Base-by-base conservation (phyloP, 2,797 vertebrate genomes). In the Sebastolobus alascanus region DNA sequence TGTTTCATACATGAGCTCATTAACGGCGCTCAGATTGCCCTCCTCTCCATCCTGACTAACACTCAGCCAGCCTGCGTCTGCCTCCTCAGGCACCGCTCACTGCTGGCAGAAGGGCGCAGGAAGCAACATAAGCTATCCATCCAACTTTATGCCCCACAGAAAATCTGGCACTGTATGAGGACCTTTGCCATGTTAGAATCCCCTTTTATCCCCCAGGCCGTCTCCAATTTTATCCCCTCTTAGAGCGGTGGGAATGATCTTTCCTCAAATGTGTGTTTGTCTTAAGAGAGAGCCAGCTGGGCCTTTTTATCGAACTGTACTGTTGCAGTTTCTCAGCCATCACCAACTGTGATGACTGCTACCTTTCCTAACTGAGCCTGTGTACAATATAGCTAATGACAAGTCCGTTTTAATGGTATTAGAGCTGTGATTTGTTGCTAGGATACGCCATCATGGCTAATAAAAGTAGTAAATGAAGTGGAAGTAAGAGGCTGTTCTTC, bases 1-100 rank as follows among this genome's bases (percentile, higher is more conserved):
- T 95, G 92, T 93, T 95, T 93, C 86, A 94, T 92, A 92, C 93
- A 94, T 94, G 89, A 94, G 88, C 92, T 94, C 92, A 94, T 95
- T 95, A 95, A 85, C 88, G 38, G 70, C 31, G 43, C 89, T 94
- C 87, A 82, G 79, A 87, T 87, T 87, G 80, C 87, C 87, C 86
- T 86, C 80, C 77, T 86, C 88, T 88, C 76, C 86, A 79, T 73
- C 86, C 87, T 70, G 83, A 89, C 84, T 79, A 75, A 70, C 58
- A 46, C 87, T 90, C 83, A 85, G 83, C 80, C 90, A 80, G 84
- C 80, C 88, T 73, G 80, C 29, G 75, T 85, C 83, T 86, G 80
- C 76, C 75, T 91, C 93, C 92, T 91, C 83, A 60, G 92, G 94
- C 92, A 46, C 70, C 46, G 61, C 85, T 83, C 80, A 16, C 84